These are phyloP conservation scores for Cyprinodon variegatus DNA, from an alignment of 2,113 vertebrate genomes.

Conservation along the genomic window DNA sequence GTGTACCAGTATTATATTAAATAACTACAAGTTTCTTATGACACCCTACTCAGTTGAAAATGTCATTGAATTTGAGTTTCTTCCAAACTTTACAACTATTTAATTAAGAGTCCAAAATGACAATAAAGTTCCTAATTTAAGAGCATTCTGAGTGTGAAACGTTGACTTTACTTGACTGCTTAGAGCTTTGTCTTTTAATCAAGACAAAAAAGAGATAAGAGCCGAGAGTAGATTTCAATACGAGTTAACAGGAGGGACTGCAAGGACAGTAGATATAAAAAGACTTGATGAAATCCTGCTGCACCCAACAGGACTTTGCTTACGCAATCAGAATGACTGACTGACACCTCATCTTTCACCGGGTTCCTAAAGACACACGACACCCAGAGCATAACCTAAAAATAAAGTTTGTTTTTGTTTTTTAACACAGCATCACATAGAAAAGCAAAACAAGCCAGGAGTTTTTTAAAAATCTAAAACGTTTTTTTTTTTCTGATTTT, in stretches of 20 bases:
- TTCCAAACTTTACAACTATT: too few species aligned
- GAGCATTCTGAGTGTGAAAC: too few species aligned
- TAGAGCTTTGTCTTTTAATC: neutral
- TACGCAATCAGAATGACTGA: slow-evolving; percentile 24
- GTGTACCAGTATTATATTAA: neutral
- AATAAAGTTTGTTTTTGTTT: slow-evolving; percentile 2
- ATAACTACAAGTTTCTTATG: neutral
- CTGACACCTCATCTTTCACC: slow-evolving; percentile 11
- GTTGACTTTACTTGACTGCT: neutral
- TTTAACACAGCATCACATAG: neutral
- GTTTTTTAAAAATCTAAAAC: too few species aligned
- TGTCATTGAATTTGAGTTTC: too few species aligned
- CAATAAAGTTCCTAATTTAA: too few species aligned
- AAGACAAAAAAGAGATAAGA: neutral
- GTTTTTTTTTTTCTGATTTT: neutral
- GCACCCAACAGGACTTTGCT: slow-evolving; percentile 7
- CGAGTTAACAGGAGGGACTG: too few species aligned
- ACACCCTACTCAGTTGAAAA: too few species aligned
- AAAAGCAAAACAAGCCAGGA: neutral
- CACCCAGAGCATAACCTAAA: slow-evolving; percentile 21
- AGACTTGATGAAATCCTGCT: neutral
- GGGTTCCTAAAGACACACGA: slow-evolving; percentile 12
- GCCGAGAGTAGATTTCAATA: neutral
- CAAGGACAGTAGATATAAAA: neutral
- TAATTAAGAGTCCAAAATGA: too few species aligned